Percentiles rank a stretch among this genome's conserved stretches.
These are phyloP conservation scores for Metopolophium dirhodum DNA, from an alignment of 1,140 invertebrate species.

Conservation along the genomic window DNA sequence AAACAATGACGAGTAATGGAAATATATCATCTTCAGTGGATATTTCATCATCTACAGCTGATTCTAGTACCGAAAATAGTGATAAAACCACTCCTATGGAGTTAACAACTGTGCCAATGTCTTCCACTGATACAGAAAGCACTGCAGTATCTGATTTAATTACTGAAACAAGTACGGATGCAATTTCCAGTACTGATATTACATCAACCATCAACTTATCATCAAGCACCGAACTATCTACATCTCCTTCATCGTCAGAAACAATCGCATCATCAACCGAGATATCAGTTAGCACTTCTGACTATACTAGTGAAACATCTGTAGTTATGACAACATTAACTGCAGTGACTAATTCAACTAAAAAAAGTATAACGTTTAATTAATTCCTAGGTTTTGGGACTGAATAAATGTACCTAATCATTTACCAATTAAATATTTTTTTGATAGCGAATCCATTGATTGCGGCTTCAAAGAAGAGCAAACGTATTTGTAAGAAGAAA, in stretches of 20 bases:
- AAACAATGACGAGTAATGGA: neutral
- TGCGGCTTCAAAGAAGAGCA: constrained; percentile 63
- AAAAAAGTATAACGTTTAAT: constrained; percentile 31
- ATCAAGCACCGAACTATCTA: neutral
- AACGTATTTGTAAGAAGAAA: constrained; percentile 68
- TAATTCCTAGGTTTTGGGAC: neutral
- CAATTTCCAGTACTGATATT: neutral
- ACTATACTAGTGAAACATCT: constrained; percentile 23
- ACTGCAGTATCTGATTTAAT: neutral
- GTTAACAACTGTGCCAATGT: neutral
- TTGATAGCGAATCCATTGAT: constrained; percentile 49
- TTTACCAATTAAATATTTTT: neutral
- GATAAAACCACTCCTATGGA: neutral
- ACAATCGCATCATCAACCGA: neutral
- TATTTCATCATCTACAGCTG: neutral
- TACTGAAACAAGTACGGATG: neutral
- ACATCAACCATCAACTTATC: neutral
- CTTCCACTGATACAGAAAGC: neutral
- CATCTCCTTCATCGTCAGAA: neutral
- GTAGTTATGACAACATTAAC: neutral
- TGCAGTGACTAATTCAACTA: neutral
- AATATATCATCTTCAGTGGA: neutral
- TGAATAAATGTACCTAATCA: neutral
- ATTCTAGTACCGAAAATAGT: neutral
- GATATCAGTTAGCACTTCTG: neutral